Base-by-base conservation (phyloP, 1,140 invertebrate genomes). In the Papilio glaucus region DNA sequence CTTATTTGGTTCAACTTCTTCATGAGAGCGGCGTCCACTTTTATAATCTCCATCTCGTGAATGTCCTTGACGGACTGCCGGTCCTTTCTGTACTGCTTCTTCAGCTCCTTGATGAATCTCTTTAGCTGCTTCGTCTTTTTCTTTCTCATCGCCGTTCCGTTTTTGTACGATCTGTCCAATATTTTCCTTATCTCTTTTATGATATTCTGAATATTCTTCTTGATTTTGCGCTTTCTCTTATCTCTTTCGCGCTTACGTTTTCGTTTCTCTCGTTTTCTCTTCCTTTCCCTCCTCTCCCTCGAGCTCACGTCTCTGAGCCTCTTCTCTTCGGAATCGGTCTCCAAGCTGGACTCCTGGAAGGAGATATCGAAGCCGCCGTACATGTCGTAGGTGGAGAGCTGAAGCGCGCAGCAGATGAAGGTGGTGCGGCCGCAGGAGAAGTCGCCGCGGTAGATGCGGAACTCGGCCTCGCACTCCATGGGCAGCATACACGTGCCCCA, bases 401-500 rank as follows among this genome's bases (percentile, higher is more conserved):
- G 81, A 12, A 92, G 61, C 0, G 84, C 80, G 45, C 90, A 92
- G 72, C 90, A 92, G 8, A 90, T 77, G 63, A 85, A 90, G n/a
- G 80, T 68, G 7, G 86, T 89, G 37, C 84, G 77, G 9, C 90
- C 90, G 72, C 90, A 92, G 29, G 83, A 84, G 42, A 83, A 85
- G 41, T 92, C 90, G 0, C 90, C 90, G 26, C 90, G 78, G 37
- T 87, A 89, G 9, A 92, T 86, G 3, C 90, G 82, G 60, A 81
- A 90, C 71, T 90, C 90, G 3, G 85, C 37, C n/a, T 89, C 87
- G 65, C 90, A 92, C 71, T 92, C 85, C 78, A 82, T 77, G 2
- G 87, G 72, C 26, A 89, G 61, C 85, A 86, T 89, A 71, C 90
- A 92, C n/a, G 78, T 77, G 7, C 90, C 90, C 88, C 88, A 90